Base-by-base conservation (phyloP, 1,140 invertebrate genomes). In the Drosophila pseudoananassae region DNA sequence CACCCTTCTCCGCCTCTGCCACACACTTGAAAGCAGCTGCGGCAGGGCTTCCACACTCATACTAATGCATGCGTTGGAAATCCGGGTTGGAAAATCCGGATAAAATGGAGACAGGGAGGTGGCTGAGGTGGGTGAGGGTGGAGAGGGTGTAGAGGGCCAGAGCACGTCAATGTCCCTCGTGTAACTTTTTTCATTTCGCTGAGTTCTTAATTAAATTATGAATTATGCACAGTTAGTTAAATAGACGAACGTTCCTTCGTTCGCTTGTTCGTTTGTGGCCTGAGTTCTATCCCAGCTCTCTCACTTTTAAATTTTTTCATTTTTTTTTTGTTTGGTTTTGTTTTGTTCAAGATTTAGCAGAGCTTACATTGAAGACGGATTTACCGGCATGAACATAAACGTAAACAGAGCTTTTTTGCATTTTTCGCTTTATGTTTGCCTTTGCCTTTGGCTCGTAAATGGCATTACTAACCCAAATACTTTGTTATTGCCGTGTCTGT, bases 151-250 rank as follows among this genome's bases (percentile, higher is more conserved):
- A 3, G 20, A 20, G 20, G 20, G 20, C 20, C 20, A 20, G 20
- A 29, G 25, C 25, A 52, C 52, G 52, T 57, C 59, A 75, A 75
- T 76, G 72, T 76, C 72, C 72, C 72, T 76, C 71, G 72, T 76
- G 74, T 76, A 76, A 70, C 75, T 77, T 77, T 76, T 76, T 77
- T 82, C 71, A 79, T 75, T 80, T 80, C 75, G 75, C 65, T 68
- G 79, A 60, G 78, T 84, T 84, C 79, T 84, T 84, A 84, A 84
- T 84, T 84, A 84, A 84, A 84, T 84, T 84, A 84, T 84, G 78
- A 84, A 84, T 84, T 84, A 84, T 84, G 80, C 80, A 84, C 80
- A 82, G 75, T 83, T 81, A 83, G 78, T 84, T 84, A 78, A 82
- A 76, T 81, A 84, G 80, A 84, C 69, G 76, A 75, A 75, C 70